Conservation (phyloP, 2,113 vertebrate species). For the Recurvirostra avosetta region DNA sequence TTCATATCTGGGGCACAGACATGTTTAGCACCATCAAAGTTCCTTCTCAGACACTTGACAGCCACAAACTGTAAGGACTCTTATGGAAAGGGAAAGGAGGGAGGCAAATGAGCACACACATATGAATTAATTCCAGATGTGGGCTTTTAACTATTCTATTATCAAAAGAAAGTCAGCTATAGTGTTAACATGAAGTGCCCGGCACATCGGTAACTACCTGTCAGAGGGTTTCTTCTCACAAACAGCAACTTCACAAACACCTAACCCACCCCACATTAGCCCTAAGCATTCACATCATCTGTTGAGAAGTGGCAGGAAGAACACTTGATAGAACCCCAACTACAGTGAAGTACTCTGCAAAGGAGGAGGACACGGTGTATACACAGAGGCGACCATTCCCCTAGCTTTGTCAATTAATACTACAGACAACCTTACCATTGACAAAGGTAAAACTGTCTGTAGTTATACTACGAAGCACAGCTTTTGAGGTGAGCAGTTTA, state of each 20-base stretch:
- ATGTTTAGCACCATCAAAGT: neutral
- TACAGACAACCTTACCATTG: neutral
- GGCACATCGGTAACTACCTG: fast-evolving
- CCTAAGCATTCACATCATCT: neutral
- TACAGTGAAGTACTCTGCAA: neutral
- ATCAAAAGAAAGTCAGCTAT: neutral
- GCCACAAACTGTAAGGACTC: neutral
- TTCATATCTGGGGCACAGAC: neutral
- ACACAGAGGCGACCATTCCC: neutral
- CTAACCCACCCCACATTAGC: fast-evolving
- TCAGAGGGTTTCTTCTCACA: neutral
- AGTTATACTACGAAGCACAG: neutral
- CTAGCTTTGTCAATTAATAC: neutral
- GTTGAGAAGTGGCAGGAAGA: neutral
- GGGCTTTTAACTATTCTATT: neutral
- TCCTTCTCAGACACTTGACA: neutral
- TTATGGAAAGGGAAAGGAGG: neutral
- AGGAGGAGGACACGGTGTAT: neutral
- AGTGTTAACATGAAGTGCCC: neutral
- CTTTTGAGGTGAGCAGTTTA: neutral
- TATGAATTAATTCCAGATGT: neutral
- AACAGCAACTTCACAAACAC: neutral
- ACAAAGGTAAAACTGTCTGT: neutral
- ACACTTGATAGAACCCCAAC: neutral
- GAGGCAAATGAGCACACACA: neutral